Conservation (phyloP, 2,113 vertebrate species). For the Solea senegalensis region DNA sequence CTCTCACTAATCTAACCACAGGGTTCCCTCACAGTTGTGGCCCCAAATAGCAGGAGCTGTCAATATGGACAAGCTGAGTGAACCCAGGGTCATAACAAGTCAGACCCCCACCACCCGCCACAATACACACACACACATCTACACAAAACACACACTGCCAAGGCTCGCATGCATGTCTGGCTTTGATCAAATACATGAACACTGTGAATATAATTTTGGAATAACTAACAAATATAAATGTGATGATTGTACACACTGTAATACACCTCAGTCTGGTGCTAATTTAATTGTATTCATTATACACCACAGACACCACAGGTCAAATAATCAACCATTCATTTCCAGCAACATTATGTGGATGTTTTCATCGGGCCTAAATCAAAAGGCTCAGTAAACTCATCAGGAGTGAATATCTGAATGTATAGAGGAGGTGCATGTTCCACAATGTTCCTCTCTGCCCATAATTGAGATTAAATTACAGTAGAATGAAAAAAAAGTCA, state of each 20-base stretch:
- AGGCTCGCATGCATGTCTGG: slow-evolving; percentile 10
- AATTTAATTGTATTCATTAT: slow-evolving; percentile 62
- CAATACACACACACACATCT: slow-evolving; percentile 16
- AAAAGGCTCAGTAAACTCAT: slow-evolving; percentile 45
- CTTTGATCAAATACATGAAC: slow-evolving; percentile 36
- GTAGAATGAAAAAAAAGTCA: slow-evolving; percentile 55
- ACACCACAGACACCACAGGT: slow-evolving; percentile 28
- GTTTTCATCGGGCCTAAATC: slow-evolving; percentile 47
- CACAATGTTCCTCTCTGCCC: slow-evolving; percentile 41
- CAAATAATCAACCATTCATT: slow-evolving; percentile 50
- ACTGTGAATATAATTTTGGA: slow-evolving; percentile 21
- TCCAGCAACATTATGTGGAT: slow-evolving; percentile 41
- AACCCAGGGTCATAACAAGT: slow-evolving; percentile 72
- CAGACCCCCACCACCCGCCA: slow-evolving; percentile 56
- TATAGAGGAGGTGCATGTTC: slow-evolving; percentile 51
- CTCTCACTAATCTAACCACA: slow-evolving; percentile 76
- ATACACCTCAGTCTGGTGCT: slow-evolving; percentile 40
- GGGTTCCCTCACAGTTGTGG: slow-evolving; percentile 72
- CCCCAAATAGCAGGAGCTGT: slow-evolving; percentile 78
- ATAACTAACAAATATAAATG: slow-evolving; percentile 22
- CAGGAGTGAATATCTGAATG: slow-evolving; percentile 39
- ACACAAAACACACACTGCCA: slow-evolving; percentile 37
- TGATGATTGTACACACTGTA: slow-evolving; percentile 1
- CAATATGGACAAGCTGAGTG: slow-evolving; percentile 79
- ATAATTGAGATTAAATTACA: slow-evolving; percentile 75